These are phyloP conservation scores for Scleropages formosus DNA, from an alignment of 2,797 vertebrate genomes.

Conservation along the genomic window DNA sequence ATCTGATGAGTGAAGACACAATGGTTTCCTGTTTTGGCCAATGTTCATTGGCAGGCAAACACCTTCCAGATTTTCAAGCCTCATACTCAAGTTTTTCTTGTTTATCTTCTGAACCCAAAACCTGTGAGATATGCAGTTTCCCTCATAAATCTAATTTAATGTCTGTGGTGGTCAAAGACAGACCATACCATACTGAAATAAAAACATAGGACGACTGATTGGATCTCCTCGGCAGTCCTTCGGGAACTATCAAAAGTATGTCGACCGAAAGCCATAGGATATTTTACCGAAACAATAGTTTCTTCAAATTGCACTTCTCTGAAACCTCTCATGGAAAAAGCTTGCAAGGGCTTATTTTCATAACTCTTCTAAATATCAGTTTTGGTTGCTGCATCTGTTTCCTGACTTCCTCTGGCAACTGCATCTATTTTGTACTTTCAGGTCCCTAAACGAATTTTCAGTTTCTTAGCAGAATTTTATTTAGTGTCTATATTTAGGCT, in stretches of 20 bases:
- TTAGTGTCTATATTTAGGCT: conserved; percentile 5
- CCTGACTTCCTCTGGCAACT: conserved; percentile 48
- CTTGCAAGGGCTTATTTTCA: conserved; percentile 32
- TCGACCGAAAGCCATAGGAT: neutral
- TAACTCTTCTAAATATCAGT: conserved; percentile 41
- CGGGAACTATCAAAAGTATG: too few species aligned
- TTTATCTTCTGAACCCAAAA: conserved; percentile 13
- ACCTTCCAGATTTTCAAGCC: conserved; percentile 16
- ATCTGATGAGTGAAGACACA: conserved; percentile 5
- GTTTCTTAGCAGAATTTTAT: conserved; percentile 39
- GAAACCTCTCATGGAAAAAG: neutral
- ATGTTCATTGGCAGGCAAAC: neutral
- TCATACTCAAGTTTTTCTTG: neutral
- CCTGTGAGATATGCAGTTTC: neutral
- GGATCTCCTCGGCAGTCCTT: neutral
- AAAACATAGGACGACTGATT: neutral
- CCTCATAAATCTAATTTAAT: neutral
- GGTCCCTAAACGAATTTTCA: conserved; percentile 55
- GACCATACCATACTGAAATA: neutral
- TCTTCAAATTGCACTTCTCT: neutral
- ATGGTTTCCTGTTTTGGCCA: conserved; percentile 1
- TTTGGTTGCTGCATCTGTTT: conserved; percentile 66
- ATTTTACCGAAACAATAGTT: neutral
- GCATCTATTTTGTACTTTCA: conserved; percentile 52
- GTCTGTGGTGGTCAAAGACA: conserved; percentile 3